Percentiles rank a stretch among this genome's conserved stretches.
Evolutionary conservation across 2,113 vertebrate genomes (phyloP).

Genomic region (Centropristis striata): DNA sequence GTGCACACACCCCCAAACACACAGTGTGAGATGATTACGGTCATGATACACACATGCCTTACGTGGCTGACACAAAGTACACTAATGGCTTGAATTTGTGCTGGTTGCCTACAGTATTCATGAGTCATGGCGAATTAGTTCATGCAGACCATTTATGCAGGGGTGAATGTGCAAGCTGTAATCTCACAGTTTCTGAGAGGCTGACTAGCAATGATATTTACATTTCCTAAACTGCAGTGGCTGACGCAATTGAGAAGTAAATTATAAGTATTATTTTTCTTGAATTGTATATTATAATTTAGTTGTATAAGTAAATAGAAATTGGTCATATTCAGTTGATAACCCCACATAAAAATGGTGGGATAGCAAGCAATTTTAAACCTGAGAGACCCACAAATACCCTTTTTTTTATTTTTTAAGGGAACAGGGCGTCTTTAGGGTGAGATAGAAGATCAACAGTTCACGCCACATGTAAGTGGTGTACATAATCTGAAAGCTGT

Average conservation of each 20-base stretch:
- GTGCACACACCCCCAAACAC: slow-evolving; percentile 22
- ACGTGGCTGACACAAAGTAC: slow-evolving; percentile 31
- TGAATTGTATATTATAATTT: not conserved
- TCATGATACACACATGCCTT: slow-evolving; percentile 45
- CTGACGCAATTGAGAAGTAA: not conserved
- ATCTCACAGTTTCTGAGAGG: slow-evolving; percentile 18
- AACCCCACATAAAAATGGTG: not conserved
- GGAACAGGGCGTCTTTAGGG: too few relatives aligned
- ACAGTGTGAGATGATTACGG: slow-evolving; percentile 26
- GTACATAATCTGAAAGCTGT: too few relatives aligned
- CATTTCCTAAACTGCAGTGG: slow-evolving; percentile 21
- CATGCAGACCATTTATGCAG: slow-evolving; percentile 40
- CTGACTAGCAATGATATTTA: slow-evolving; percentile 11
- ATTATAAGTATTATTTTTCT: not conserved
- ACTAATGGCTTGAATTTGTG: slow-evolving; percentile 48
- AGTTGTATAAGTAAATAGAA: not conserved
- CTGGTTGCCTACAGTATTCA: slow-evolving; percentile 54
- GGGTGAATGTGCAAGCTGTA: slow-evolving; percentile 24
- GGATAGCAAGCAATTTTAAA: too few relatives aligned
- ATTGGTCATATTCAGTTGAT: not conserved
- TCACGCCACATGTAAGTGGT: too few relatives aligned
- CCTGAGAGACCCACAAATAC: too few relatives aligned
- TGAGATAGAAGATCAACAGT: too few relatives aligned
- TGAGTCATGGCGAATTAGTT: slow-evolving; percentile 61
- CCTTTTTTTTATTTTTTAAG: too few relatives aligned